phyloP scores from a whole-genome alignment of 2,888 invertebrate species.

The Phragmatobia fuliginosa region DNA sequence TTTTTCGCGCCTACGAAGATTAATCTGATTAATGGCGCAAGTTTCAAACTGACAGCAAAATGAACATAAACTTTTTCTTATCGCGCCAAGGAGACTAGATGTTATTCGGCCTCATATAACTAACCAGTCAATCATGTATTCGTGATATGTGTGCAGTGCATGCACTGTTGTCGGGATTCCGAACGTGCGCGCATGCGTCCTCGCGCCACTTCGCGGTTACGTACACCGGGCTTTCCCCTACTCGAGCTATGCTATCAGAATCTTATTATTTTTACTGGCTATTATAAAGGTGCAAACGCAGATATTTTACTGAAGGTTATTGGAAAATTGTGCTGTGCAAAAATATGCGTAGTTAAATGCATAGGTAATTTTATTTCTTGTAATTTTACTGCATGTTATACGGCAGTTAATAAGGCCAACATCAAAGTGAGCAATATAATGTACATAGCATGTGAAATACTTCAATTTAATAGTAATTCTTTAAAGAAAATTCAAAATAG shows the following conservation, averaged over 20 bases:
- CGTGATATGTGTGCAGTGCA: slow-evolving; percentile 40
- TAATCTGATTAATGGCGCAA: slow-evolving; percentile 41
- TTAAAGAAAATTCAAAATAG: background rate
- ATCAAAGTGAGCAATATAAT: background rate
- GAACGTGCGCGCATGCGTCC: slow-evolving; percentile 61
- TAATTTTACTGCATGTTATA: background rate
- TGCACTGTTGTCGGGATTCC: slow-evolving; percentile 54
- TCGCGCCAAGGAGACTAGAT: slow-evolving; percentile 18
- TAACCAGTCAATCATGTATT: slow-evolving; percentile 42
- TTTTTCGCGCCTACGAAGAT: slow-evolving; percentile 30
- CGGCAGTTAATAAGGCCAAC: background rate
- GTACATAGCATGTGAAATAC: background rate
- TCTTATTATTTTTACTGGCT: slow-evolving; percentile 27
- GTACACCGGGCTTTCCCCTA: slow-evolving; percentile 59
- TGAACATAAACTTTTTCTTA: slow-evolving; percentile 16
- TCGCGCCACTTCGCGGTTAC: slow-evolving; percentile 69
- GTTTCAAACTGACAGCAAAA: slow-evolving; percentile 22
- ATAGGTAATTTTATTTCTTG: background rate
- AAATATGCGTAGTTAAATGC: background rate
- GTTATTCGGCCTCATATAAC: slow-evolving; percentile 22
- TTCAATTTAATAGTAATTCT: background rate
- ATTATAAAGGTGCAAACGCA: slow-evolving; percentile 8
- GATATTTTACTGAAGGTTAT: background rate
- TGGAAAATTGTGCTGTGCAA: background rate
- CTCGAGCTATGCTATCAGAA: slow-evolving; percentile 45